Base-by-base conservation (phyloP, 2,888 invertebrate species). In the Thalpophila matura region DNA sequence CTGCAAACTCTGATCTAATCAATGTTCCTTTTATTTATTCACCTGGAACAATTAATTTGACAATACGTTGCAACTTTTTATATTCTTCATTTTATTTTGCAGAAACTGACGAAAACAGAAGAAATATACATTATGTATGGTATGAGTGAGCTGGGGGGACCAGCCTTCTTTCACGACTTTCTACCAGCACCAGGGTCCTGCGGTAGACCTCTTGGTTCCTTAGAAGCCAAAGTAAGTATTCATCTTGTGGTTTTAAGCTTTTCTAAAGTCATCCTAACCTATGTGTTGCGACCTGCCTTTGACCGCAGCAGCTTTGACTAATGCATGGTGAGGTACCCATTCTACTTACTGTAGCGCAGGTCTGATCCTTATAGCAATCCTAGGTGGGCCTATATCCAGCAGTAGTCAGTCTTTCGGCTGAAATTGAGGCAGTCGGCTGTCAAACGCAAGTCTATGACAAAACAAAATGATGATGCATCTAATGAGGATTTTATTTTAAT, bases 131-230 rank as follows among this genome's bases (percentile, higher is more conserved):
- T 64, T 4, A 53, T 66, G 1, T 92, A 89, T 46, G 92, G 92
- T 1, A 78, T 88, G 76, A 91, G 87, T 24, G 92, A 92, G 70
- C n/a, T 87, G 4, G 73, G 83, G 10, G 86, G 89, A n/a, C n/a
- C n/a, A n/a, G n/a, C n/a, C 0, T 0, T 79, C 0, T 79, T 51
- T 0, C 67, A 72, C 10, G 69, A 81, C 1, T 65, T 60, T 2
- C 20, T 63, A 5, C 29, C 61, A 0, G 54, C 61, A 0, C 63
- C 57, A 0, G 78, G 82, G 0, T 83, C 84, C 0, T 46, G 73
- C 14, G 90, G 90, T 0, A 81, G 68, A 59, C 82, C 85, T 2
- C 4, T 81, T 1, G 81, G 83, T 0, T 69, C 65, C n/a, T 60
- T 87, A 1, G 77, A 88, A 5, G 84, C 80, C 49, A 83, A 85